Percentiles rank a stretch among this genome's conserved stretches.
These are phyloP conservation scores for Sebastes kiyomatsui DNA, from an alignment of 2,797 vertebrate species.

Conservation along the genomic window DNA sequence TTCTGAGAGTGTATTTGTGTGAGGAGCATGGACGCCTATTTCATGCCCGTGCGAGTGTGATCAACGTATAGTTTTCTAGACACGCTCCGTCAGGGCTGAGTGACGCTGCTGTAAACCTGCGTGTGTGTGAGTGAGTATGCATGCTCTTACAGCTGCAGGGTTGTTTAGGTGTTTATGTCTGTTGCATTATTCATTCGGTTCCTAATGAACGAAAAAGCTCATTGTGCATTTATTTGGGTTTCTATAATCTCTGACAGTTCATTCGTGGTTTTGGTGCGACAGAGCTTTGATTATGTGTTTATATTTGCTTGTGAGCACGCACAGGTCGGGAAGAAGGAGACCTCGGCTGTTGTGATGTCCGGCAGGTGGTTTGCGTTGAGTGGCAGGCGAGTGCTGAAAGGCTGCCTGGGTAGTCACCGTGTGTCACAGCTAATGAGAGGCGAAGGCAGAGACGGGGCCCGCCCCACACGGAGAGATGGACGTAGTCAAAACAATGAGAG, in stretches of 20 bases:
- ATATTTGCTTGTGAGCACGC: not conserved
- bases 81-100: slow-evolving; percentile 42
- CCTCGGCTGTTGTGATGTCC: slow-evolving; percentile 3
- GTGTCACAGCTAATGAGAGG: slow-evolving; percentile 55
- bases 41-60: slow-evolving; percentile 44
- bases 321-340: not conserved
- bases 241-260: slow-evolving; percentile 7
- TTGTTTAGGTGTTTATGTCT: slow-evolving; percentile 32
- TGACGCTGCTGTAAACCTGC: slow-evolving; percentile 37
- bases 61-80: slow-evolving; percentile 48
- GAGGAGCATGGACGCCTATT: slow-evolving; percentile 25
- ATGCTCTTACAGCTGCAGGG: slow-evolving; percentile 23
- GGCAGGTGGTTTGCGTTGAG: slow-evolving; percentile 61
- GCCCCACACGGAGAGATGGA: slow-evolving; percentile 38
- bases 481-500: slow-evolving; percentile 58
- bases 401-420: slow-evolving; percentile 24
- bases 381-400: slow-evolving; percentile 46
- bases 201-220: slow-evolving; percentile 18
- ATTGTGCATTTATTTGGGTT: slow-evolving; percentile 30
- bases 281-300: slow-evolving; percentile 17
- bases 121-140: not conserved
- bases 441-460: slow-evolving; percentile 24
- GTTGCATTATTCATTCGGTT: slow-evolving; percentile 38
- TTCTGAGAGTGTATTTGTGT: slow-evolving; percentile 8
- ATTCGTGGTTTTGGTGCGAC: slow-evolving; percentile 14